phyloP scores from a whole-genome alignment of 2,113 vertebrate species.

The Chrysochloris asiatica region DNA sequence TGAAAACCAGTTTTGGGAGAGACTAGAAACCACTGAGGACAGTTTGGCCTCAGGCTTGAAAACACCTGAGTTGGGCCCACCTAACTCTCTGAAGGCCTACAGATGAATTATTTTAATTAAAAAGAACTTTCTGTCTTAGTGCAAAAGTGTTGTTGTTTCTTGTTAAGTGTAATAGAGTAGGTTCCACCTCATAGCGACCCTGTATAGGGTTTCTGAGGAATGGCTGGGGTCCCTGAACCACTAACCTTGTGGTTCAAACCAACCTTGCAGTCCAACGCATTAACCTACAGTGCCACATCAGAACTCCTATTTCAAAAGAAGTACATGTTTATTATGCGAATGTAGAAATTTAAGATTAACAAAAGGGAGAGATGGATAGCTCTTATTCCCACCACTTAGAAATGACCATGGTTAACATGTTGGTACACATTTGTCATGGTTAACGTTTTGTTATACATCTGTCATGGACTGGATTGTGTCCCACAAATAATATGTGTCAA shows the following conservation, averaged over 20 bases:
- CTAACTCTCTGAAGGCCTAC: neutral
- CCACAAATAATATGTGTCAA: no score
- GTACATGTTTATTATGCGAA: neutral
- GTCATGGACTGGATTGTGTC: no score
- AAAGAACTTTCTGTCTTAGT: neutral
- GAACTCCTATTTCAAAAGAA: no score
- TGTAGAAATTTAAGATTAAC: slow-evolving; percentile 4
- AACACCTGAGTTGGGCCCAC: neutral
- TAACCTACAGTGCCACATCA: no score
- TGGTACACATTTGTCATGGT: neutral
- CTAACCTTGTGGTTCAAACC: no score
- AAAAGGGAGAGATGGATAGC: neutral
- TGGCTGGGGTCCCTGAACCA: no score
- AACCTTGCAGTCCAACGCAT: no score
- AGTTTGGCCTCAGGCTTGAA: neutral
- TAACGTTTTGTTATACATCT: no score
- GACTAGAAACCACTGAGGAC: neutral
- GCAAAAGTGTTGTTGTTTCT: no score
- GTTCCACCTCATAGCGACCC: no score
- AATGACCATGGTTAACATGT: neutral
- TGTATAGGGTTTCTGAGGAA: no score
- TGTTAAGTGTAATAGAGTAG: no score
- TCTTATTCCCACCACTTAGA: neutral
- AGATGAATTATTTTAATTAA: neutral
- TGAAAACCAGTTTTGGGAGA: neutral